Percentiles rank a stretch among this genome's conserved stretches.
These are phyloP conservation scores for Typhlichthys subterraneus DNA, from an alignment of 2,797 vertebrate genomes.

Conservation along the genomic window DNA sequence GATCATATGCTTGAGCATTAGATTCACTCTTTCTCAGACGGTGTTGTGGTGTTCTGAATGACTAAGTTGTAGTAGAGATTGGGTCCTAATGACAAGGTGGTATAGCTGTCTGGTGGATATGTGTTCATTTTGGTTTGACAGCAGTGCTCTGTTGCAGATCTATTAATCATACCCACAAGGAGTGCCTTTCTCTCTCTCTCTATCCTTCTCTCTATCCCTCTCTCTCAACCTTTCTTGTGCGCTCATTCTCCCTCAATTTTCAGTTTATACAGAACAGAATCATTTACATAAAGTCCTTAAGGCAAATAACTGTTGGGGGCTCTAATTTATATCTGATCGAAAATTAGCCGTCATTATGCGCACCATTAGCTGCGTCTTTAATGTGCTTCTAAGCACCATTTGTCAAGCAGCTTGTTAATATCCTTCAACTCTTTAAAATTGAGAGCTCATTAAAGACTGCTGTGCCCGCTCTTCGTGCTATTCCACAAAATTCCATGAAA, in stretches of 20 bases:
- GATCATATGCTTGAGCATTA: conserved; percentile 28
- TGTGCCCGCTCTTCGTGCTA: conserved; percentile 92
- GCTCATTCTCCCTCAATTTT: conserved; percentile 79
- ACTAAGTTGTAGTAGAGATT: conserved; percentile 66
- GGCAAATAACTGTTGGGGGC: conserved; percentile 99
- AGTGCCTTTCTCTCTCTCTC: conserved; percentile 66
- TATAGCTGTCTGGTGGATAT: conserved; percentile 74
- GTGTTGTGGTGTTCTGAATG: conserved; percentile 63
- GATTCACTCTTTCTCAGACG: conserved; percentile 43
- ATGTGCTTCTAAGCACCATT: conserved; percentile 99
- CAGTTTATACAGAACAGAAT: conserved; percentile 98
- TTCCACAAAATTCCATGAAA: conserved; percentile 89
- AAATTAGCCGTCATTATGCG: conserved; percentile 99
- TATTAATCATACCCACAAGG: conserved; percentile 89
- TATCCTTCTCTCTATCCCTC: conserved; percentile 38
- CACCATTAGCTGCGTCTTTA: conserved; percentile 99
- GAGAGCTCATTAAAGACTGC: conserved; percentile 99
- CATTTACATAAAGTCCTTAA: conserved; percentile 99
- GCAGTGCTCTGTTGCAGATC: conserved; percentile 84
- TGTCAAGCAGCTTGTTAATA: conserved; percentile 99
- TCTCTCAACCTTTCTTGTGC: conserved; percentile 62
- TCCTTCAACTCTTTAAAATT: conserved; percentile 99
- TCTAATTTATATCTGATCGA: conserved; percentile 99
- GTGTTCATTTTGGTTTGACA: conserved; percentile 85
- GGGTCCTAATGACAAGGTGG: conserved; percentile 77